Conservation (phyloP, 1,140 invertebrate species). For the Caerostris darwini region DNA sequence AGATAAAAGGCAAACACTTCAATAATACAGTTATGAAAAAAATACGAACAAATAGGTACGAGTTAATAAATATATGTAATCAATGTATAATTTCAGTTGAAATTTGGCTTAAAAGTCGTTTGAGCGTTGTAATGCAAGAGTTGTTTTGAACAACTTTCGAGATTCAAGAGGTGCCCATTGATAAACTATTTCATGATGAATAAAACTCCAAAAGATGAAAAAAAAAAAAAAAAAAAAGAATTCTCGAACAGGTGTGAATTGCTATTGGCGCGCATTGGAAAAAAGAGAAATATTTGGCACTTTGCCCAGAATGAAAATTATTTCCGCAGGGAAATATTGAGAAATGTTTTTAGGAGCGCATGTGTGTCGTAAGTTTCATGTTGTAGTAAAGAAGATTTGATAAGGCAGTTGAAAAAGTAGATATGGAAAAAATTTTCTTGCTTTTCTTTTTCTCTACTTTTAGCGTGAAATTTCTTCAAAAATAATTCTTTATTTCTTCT, state of each 20-base stretch:
- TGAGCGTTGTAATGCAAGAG: background rate
- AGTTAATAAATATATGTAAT: too few species aligned
- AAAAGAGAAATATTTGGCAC: background rate
- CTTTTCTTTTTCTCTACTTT: background rate
- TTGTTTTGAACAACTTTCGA: background rate
- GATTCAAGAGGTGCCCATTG: background rate
- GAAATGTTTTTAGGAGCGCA: background rate
- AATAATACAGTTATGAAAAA: too few species aligned
- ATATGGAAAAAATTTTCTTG: background rate
- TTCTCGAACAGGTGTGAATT: background rate
- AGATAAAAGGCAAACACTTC: too few species aligned
- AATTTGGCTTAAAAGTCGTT: too few species aligned
- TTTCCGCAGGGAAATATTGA: background rate
- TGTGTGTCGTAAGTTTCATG: background rate
- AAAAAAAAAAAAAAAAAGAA: background rate
- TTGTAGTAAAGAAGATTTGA: background rate
- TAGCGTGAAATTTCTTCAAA: slow-evolving; percentile 2
- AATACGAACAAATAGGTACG: too few species aligned
- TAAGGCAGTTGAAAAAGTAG: slow-evolving; percentile 7
- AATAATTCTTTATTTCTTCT: background rate
- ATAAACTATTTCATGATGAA: background rate
- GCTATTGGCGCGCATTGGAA: background rate
- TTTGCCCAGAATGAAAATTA: slow-evolving; percentile 7
- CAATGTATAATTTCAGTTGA: too few species aligned
- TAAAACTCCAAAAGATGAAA: background rate